phyloP scores from a whole-genome alignment of 2,797 vertebrate genomes.

The Pantherophis vulpinus region DNA sequence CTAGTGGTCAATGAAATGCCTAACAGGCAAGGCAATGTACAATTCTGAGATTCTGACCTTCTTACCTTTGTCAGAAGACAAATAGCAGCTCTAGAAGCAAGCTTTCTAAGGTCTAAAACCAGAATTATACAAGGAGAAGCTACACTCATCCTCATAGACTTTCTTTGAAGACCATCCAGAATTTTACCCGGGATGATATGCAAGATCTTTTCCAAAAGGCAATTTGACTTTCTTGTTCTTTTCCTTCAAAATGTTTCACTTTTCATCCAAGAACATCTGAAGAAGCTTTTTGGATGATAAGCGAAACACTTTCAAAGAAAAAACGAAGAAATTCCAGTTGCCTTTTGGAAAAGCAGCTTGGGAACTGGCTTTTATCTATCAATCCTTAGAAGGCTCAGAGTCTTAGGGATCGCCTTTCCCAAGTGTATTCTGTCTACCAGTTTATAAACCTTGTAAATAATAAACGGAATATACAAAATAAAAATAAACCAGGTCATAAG shows the following conservation, averaged over 20 bases:
- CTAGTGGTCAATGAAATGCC: neutral
- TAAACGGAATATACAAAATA: neutral
- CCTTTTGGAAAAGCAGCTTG: too few relatives aligned
- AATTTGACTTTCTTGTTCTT: too few relatives aligned
- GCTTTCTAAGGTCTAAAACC: neutral
- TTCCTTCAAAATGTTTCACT: too few relatives aligned
- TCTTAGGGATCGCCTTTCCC: neutral
- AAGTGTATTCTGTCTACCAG: neutral
- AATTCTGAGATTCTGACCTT: neutral
- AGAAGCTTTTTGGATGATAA: too few relatives aligned
- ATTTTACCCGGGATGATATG: neutral
- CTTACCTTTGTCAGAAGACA: neutral
- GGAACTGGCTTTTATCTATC: neutral
- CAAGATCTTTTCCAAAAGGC: neutral
- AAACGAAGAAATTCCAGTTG: too few relatives aligned
- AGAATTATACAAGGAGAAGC: neutral
- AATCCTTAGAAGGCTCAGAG: neutral
- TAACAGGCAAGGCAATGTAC: neutral
- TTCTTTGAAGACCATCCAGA: neutral
- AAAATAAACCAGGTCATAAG: neutral
- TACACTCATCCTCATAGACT: neutral
- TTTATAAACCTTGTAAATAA: neutral
- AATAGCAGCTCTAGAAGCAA: neutral
- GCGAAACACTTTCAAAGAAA: too few relatives aligned
- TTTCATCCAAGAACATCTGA: too few relatives aligned